Base-by-base conservation (phyloP, 2,113 vertebrate species). In the Percopsis transmontana region DNA sequence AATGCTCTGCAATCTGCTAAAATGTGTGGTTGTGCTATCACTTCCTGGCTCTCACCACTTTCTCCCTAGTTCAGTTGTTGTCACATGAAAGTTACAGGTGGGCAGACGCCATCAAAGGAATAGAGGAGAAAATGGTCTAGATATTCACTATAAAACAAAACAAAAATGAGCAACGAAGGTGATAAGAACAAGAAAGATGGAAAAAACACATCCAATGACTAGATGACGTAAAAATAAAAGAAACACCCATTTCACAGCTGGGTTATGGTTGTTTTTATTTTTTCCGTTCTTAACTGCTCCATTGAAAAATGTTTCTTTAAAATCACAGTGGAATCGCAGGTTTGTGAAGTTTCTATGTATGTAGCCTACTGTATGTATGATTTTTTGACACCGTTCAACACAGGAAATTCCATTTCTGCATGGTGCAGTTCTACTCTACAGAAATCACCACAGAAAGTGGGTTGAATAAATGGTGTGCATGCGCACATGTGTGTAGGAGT, bases 21-120 rank as follows among this genome's bases (percentile, higher is more conserved):
- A 73, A 58, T 68, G 72, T 91, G 91, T 87, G 91, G 92, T 92
- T 76, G 71, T 16, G 53, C 65, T 60, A 56, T 33, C 41, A 48
- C 74, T 92, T 93, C 92, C 92, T 92, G 88, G 85, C 70, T 58
- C 62, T 62, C 42, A 62, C 68, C n/a, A 10, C 53, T 33, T 11
- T 5, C 9, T 51, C 12, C 19, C 27, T 60, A 45, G 33, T 53
- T 24, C 8, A 33, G 27, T 7, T 33, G 8, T 33, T n/a, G n/a
- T n/a, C n/a, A n/a, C n/a, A n/a, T n/a, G n/a, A 11, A 16, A 38
- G 18, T 16, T 47, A 48, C 6, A 50, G 9, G 0, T 45, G 48
- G 20, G 56, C 23, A 52, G 12, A 45, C n/a, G 21, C 5, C 27
- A 33, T 33, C 27, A 33, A 33, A 33, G 27, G 8, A 33, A 33